Evolutionary conservation across 2,888 invertebrate genomes (phyloP), one percentile per base, ranked within the genome.

Genomic region (Polydrusus cervinus): DNA sequence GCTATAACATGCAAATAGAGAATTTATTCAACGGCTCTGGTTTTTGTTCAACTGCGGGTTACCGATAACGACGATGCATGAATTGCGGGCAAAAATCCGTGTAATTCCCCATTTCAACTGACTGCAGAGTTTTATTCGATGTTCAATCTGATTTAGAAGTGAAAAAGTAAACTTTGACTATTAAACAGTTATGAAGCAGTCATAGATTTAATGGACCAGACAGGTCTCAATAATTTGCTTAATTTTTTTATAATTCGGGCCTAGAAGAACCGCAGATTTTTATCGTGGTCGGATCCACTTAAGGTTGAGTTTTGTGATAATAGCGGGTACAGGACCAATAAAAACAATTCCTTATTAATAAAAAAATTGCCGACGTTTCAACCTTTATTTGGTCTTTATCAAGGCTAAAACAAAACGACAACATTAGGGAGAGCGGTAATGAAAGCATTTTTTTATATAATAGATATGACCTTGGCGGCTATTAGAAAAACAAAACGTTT

Each of bases 1-100:
- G 68, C 13, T 57, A 68, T 57, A 34, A 43, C 68, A 57, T 55
- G 68, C 68, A 45, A 68, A 43, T 45, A 20, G 25, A n/a, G 57
- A 68, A 68, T 68, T 68, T 68, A 68, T 68, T 68, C 25, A 57
- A 51, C 34, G n/a, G 68, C 57, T 10, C 11, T 25, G 68, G 34
- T 68, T 68, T 68, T 57, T 66, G 66, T 66, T 40, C 47, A 53
- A 51, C 45, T 65, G 66, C 53, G 66, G 66, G 66, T 51, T 51
- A 66, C 51, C 53, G 53, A 66, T 34, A 66, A 53, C 66, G 30
- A 16, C 18, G 64, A 25, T 38, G 61, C 16, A 61, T 18, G 25
- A 64, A 64, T 47, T 47, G 47, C 14, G 47, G 30, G 30, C 64
- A 64, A 64, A 64, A 64, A 64, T 64, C 64, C 34, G 64, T 64